These are phyloP conservation scores for Drosophila borealis DNA, from an alignment of 2,888 invertebrate species.

Conservation along the genomic window DNA sequence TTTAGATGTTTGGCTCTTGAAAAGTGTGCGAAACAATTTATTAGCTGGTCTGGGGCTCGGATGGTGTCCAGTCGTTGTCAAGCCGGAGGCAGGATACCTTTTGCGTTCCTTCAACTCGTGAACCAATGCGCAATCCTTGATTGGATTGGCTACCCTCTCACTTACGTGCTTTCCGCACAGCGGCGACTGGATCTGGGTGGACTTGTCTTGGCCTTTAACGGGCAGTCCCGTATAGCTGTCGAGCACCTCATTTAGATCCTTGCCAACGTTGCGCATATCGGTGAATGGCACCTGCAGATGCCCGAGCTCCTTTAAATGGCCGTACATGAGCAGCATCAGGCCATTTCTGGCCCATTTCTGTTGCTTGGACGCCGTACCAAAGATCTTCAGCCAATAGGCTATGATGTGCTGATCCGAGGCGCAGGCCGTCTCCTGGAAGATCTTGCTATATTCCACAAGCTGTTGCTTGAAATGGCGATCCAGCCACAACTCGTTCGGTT, in stretches of 20 bases:
- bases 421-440: constrained; percentile 13
- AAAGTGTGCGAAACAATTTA: too few species aligned
- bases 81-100: too few species aligned
- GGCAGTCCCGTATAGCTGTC: constrained; percentile 45
- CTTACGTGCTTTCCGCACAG: neutral
- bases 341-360: constrained; percentile 56
- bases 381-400: constrained; percentile 42
- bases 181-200: neutral
- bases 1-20: too few species aligned
- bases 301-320: constrained; percentile 53
- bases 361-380: constrained; percentile 17
- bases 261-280: constrained; percentile 33
- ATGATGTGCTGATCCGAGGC: constrained; percentile 46
- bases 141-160: too few species aligned
- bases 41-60: too few species aligned
- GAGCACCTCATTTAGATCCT: constrained; percentile 51
- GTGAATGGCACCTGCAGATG: constrained; percentile 49
- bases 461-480: constrained; percentile 52
- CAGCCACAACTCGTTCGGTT: constrained; percentile 14
- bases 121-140: neutral
- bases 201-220: neutral
- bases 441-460: constrained; percentile 16
- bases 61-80: too few species aligned
- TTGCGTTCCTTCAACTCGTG: too few species aligned
- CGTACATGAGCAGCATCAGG: constrained; percentile 52